These are phyloP conservation scores for Columba livia DNA, from an alignment of 2,113 vertebrate species.

Conservation along the genomic window DNA sequence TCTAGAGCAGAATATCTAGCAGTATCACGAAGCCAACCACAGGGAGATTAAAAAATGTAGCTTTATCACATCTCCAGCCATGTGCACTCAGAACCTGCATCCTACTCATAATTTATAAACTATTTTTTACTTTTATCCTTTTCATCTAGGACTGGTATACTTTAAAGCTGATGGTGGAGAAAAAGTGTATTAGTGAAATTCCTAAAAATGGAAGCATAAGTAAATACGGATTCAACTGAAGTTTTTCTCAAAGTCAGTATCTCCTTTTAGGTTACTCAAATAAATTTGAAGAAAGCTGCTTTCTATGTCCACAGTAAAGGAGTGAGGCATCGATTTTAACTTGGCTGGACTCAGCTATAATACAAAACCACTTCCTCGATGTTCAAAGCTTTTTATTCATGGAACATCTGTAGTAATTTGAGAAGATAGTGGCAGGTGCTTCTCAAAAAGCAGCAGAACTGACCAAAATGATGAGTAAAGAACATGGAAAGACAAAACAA, in stretches of 20 bases:
- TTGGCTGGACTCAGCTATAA: background rate
- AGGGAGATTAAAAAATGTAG: background rate
- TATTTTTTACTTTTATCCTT: constrained; percentile 1
- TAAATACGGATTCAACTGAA: background rate
- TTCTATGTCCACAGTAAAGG: background rate
- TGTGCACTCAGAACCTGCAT: background rate
- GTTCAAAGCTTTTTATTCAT: background rate
- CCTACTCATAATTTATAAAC: background rate
- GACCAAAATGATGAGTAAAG: background rate
- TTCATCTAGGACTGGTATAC: background rate
- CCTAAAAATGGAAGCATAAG: background rate
- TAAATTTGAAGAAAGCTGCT: background rate
- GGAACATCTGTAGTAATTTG: background rate
- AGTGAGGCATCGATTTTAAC: background rate
- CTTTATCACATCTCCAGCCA: background rate
- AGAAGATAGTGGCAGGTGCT: background rate
- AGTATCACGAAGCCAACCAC: background rate
- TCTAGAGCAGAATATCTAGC: background rate
- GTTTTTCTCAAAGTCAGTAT: background rate
- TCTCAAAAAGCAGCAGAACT: background rate
- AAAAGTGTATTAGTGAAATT: background rate
- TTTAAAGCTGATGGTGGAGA: background rate
- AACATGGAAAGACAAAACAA: background rate
- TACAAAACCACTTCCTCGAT: background rate
- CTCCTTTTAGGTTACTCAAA: background rate